Evolutionary conservation across 2,797 vertebrate species (phyloP), one percentile per base, ranked within the genome.

Genomic region (Rachycentron canadum): DNA sequence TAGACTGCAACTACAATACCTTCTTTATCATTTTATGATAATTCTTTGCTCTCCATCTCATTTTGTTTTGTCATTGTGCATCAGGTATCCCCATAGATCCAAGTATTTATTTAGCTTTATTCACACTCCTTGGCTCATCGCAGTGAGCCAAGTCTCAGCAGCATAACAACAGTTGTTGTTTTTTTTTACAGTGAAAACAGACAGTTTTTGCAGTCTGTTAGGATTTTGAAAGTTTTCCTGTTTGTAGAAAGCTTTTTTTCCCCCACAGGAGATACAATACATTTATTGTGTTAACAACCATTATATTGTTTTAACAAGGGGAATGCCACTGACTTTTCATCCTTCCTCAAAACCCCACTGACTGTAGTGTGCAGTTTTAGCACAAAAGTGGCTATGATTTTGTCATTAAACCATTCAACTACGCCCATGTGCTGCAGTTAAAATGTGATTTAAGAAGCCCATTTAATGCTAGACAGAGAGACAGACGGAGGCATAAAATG

Each of bases 371-470:
- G 43, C 60, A 57, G 25, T 64, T 81, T 86, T 58, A 73, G 32
- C 70, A 73, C 65, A 71, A 62, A 79, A 61, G 56, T 63, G 63
- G 53, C 79, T 36, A 83, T 80, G 60, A 86, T 85, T 78, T 73
- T 0, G 13, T 73, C 81, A 80, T 78, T 73, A 85, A 78, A 72
- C n/a, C 72, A 73, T 84, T 85, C 61, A 83, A 83, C 81, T 77
- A 71, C 4, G 11, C 32, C 81, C 47, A 79, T 79, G 81, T 49
- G 69, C 76, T 67, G 83, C 76, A 79, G 76, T 83, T 86, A 86
- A 77, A 87, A 78, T 75, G 71, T 82, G 79, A 91, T 86, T 89
- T 82, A 84, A 78, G 77, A 68, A 76, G 72, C 41, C 77, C 16
- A 66, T 86, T 90, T 30, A 57, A 38, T 69, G 73, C 66, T 23